Evolutionary conservation across 1,140 invertebrate species (phyloP).

Genomic region (Rhagoletis zephyria): DNA sequence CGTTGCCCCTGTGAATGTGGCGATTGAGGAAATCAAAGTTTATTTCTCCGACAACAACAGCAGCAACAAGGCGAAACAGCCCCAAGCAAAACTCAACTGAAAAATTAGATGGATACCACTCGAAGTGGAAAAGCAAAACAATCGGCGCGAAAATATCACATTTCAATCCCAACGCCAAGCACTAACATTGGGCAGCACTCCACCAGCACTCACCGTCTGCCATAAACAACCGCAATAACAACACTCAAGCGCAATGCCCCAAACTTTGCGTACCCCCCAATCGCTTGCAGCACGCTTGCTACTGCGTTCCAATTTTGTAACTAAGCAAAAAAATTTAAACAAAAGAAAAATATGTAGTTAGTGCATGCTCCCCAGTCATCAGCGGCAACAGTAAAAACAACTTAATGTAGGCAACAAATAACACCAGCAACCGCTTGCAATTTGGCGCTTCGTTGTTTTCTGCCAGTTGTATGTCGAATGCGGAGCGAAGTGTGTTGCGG

Average conservation of each 20-base stretch:
- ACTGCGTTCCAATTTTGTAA: not conserved
- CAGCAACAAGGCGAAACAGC: not conserved
- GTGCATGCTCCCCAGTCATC: not conserved
- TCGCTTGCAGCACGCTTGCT: not conserved
- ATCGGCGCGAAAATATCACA: slow-evolving; percentile 57
- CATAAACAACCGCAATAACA: slow-evolving; percentile 30
- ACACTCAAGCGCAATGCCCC: not conserved
- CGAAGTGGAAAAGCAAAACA: slow-evolving; percentile 17
- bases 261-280: not conserved
- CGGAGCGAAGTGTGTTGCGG: not conserved
- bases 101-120: slow-evolving; percentile 13
- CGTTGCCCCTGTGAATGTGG: not conserved
- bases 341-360: not conserved
- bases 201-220: not conserved
- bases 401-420: not conserved
- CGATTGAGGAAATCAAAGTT: slow-evolving; percentile 11
- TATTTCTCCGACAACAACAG: not conserved
- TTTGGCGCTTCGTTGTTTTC: not conserved
- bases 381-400: not conserved
- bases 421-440: not conserved
- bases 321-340: not conserved
- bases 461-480: not conserved
- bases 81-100: slow-evolving; percentile 18
- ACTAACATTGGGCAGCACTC: not conserved
- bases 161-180: slow-evolving; percentile 54